These are phyloP conservation scores for Xiphophorus maculatus DNA, from an alignment of 2,113 vertebrate species.

Conservation along the genomic window DNA sequence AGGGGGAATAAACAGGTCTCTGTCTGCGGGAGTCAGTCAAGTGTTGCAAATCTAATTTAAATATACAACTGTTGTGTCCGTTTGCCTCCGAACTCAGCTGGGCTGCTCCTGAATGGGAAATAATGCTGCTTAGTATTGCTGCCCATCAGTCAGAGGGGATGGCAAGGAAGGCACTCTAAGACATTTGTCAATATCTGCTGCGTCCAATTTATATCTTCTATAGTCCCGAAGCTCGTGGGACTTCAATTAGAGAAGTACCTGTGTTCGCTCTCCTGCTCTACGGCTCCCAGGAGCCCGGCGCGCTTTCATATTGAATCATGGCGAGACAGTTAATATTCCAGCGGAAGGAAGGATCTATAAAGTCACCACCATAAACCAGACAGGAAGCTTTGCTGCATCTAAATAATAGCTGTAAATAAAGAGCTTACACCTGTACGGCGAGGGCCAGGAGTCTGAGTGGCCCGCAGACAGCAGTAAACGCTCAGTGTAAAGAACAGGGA, in stretches of 20 bases:
- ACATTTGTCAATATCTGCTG: conserved; percentile 70
- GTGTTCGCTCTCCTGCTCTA: conserved; percentile 54
- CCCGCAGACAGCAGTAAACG: conserved; percentile 86
- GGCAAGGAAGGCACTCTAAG: conserved; percentile 27
- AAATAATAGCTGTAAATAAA: conserved; percentile 86
- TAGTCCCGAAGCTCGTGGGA: conserved; percentile 45
- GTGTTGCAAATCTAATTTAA: conserved; percentile 86
- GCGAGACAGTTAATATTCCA: conserved; percentile 73
- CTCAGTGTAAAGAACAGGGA: conserved; percentile 85
- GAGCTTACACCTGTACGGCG: conserved; percentile 91
- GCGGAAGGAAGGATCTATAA: conserved; percentile 69
- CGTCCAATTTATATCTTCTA: conserved; percentile 66
- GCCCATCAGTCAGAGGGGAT: conserved; percentile 27
- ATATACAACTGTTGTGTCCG: conserved; percentile 83
- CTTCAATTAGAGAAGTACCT: conserved; percentile 81
- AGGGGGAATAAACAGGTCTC: conserved; percentile 77
- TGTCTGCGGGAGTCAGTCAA: conserved; percentile 75
- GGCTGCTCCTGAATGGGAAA: conserved; percentile 54
- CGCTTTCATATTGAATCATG: conserved; percentile 69
- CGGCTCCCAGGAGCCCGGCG: conserved; percentile 63
- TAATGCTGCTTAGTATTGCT: conserved; percentile 46
- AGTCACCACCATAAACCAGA: conserved; percentile 68
- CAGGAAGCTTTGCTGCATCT: conserved; percentile 62
- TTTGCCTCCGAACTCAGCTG: conserved; percentile 64
- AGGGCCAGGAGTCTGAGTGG: conserved; percentile 53